Conservation (phyloP, 2,113 vertebrate genomes). For the Panurus biarmicus region DNA sequence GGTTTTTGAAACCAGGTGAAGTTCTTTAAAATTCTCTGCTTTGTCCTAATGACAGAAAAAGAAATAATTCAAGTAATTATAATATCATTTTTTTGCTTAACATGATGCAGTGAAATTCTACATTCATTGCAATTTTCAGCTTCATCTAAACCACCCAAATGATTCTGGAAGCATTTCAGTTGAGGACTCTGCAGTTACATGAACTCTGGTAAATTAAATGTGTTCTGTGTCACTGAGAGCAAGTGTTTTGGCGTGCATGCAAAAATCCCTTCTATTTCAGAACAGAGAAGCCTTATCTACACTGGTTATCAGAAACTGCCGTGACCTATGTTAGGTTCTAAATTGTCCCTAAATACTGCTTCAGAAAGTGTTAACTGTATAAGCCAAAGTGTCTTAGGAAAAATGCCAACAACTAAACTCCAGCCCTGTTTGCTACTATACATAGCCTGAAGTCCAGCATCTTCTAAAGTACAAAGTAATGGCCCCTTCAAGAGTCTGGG, state of each 20-base stretch:
- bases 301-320: neutral
- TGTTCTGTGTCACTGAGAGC: neutral
- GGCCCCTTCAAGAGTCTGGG: neutral
- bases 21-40: neutral
- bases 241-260: neutral
- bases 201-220: neutral
- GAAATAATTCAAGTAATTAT: neutral
- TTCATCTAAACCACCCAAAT: neutral
- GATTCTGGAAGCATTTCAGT: neutral
- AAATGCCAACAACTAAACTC: neutral
- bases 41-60: neutral
- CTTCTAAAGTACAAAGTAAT: neutral
- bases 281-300: neutral
- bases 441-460: neutral
- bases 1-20: neutral
- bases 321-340: neutral
- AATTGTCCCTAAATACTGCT: neutral
- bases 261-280: neutral
- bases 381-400: neutral
- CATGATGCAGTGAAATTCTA: neutral
- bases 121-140: neutral
- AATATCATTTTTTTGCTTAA: neutral
- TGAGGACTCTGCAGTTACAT: neutral
- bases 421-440: neutral
- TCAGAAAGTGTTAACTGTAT: neutral